Evolutionary conservation across 1,140 invertebrate genomes (phyloP), one percentile per base, ranked within the genome.

Genomic region (Meteorus sp.): DNA sequence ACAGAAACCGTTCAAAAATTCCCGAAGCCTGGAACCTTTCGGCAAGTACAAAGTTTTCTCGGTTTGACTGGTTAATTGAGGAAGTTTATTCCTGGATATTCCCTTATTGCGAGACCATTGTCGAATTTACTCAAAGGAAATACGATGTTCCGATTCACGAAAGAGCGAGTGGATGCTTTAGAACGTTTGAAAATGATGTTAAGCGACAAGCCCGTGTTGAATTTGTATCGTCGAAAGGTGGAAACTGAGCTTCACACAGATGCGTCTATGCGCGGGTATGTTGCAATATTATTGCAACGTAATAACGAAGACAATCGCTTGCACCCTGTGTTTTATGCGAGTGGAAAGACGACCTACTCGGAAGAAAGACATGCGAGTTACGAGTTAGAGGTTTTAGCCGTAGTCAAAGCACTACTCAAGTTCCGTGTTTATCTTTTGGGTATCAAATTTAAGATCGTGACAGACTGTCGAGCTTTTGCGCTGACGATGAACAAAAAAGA

Each of bases 381-480:
- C 41, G 61, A 65, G 22, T 37, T 63, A 13, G 64, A 65, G 43
- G 53, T 56, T n/a, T 23, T 65, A 15, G 64, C 61, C 1, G 44
- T 65, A n/a, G 39, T 64, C 20, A 43, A 61, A 31, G 50, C 59
- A 4, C 41, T 61, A 23, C 43, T 56, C 9, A 51, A 60, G 15
- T 63, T 62, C 31, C 13, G 23, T 4, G 15, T 67, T 55, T 39
- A 33, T 59, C 5, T 55, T n/a, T 63, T 78, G 13, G 77, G 76
- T 13, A 77, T 67, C 45, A 53, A 73, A 5, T 82, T 82, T 62
- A 75, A 79, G 50, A 78, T 84, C 8, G 60, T 68, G 23, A 73
- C 69, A 0, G 73, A 75, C 48, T 78, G 72, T 50, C n/a, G 59
- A 58, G 73, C 73, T 17, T 75, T 77, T 43, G 54, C 67, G 25